Evolutionary conservation across 2,888 invertebrate genomes (phyloP).

Genomic region (Eumerus sabulonum): DNA sequence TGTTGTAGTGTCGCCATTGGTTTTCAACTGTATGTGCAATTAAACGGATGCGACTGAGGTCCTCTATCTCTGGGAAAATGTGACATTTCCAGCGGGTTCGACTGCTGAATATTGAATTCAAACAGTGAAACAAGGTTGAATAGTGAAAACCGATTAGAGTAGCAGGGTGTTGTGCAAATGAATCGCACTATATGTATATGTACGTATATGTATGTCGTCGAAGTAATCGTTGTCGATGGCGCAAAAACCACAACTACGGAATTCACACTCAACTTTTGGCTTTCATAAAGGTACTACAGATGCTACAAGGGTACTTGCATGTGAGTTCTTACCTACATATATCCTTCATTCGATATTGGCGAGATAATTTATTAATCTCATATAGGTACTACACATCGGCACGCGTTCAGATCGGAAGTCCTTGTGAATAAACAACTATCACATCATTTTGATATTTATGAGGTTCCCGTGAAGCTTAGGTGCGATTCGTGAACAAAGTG

Average conservation of each 20-base stretch:
- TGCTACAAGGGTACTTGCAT: constrained; percentile 1
- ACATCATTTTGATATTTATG: constrained; percentile 53
- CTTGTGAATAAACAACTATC: constrained; percentile 50
- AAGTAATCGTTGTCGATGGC: constrained; percentile 56
- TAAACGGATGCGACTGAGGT: constrained; percentile 23
- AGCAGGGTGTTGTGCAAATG: constrained; percentile 2
- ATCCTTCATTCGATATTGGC: constrained; percentile 56
- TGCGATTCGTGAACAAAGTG: too few species aligned
- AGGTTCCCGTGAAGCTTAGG: too few species aligned
- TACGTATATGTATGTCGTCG: too few species aligned
- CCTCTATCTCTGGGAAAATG: constrained; percentile 7
- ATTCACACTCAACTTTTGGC: constrained; percentile 55
- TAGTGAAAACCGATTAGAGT: too few species aligned
- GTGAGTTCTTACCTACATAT: not conserved
- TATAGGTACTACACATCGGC: constrained; percentile 43
- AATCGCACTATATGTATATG: constrained; percentile 23
- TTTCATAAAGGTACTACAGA: constrained; percentile 24
- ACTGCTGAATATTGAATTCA: constrained; percentile 42
- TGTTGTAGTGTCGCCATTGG: constrained; percentile 52
- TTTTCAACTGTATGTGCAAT: constrained; percentile 25
- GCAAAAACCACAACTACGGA: constrained; percentile 45
- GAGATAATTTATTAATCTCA: constrained; percentile 67
- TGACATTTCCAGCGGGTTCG: constrained; percentile 14
- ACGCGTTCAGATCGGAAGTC: constrained; percentile 32
- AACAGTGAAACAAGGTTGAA: constrained; percentile 18